Evolutionary conservation across 2,888 invertebrate species (phyloP).

Genomic region (Thereva nobilitata): DNA sequence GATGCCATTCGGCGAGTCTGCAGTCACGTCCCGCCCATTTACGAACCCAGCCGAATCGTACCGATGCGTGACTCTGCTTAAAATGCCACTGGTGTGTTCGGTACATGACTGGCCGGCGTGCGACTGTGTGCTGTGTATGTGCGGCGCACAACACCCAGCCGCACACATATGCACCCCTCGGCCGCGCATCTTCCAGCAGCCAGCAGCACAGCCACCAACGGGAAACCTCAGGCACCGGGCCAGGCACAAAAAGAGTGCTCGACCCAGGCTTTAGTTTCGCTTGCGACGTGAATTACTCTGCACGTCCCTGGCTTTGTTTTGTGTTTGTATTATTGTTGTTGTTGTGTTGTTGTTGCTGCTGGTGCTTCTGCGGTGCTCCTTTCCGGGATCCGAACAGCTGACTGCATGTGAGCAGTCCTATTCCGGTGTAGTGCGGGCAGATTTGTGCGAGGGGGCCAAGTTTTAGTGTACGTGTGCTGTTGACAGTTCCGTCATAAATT

Average conservation of each 20-base stretch:
- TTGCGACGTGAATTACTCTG: slow-evolving; percentile 60
- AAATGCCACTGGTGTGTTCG: slow-evolving; percentile 59
- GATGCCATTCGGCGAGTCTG: slow-evolving; percentile 48
- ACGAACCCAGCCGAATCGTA: slow-evolving; percentile 47
- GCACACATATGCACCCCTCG: slow-evolving; percentile 25
- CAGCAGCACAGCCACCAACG: slow-evolving; percentile 39
- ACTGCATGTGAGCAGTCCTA: slow-evolving; percentile 20
- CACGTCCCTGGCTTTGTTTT: slow-evolving; percentile 40
- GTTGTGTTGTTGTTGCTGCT: slow-evolving; percentile 13
- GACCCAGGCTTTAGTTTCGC: slow-evolving; percentile 54
- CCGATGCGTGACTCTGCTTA: slow-evolving; percentile 59
- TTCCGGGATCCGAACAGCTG: slow-evolving; percentile 36
- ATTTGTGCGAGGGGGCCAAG: slow-evolving; percentile 29
- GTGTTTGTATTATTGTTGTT: slow-evolving; percentile 19
- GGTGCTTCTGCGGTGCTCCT: slow-evolving; percentile 14
- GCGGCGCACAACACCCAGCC: slow-evolving; percentile 1
- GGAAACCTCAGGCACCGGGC: slow-evolving; percentile 37
- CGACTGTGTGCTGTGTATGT: slow-evolving; percentile 2
- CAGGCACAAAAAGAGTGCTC: slow-evolving; percentile 24
- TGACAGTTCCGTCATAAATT: slow-evolving; percentile 34
- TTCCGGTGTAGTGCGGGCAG: slow-evolving; percentile 23
- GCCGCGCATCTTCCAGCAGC: slow-evolving; percentile 26
- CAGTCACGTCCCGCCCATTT: slow-evolving; percentile 61
- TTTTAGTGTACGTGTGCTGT: slow-evolving; percentile 29
- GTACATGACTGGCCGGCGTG: slow-evolving; percentile 55